Base-by-base conservation (phyloP, 37 sponge, comb jelly and placozoan species). In the Mnemiopsis leidyi region DNA sequence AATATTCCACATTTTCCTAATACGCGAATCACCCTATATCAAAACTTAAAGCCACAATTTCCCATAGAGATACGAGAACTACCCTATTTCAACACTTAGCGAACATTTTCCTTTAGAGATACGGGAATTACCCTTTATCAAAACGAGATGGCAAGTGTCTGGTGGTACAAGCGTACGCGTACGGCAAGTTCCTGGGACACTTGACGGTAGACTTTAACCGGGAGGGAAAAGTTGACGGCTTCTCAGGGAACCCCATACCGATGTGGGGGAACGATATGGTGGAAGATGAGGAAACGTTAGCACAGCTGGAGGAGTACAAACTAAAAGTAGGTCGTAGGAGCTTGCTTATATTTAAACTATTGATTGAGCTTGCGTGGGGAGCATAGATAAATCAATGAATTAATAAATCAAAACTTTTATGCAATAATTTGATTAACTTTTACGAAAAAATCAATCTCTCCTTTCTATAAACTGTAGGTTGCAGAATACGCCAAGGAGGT, bases 91-190 rank as follows among this genome's bases (percentile, higher is more conserved):
- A n/a, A n/a, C n/a, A n/a, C n/a, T n/a, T n/a, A n/a, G n/a, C n/a
- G n/a, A 29, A 29, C 26, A 23, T 71, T 24, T 24, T 23, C 26
- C 30, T 18, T n/a, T 18, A 71, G 75, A 71, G 7, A 28, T 71
- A 40, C 36, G 90, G 90, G 9, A 39, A n/a, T 29, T 85, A 85
- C 26, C 90, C 90, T 2, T 1, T 40, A 3, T 35, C n/a, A 37
- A 16, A 29, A 25, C 33, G 26, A 16, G 67, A 69, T 25, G 75
- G 71, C 23, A 69, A 92, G 32, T 69, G 73, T 92, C 38, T 92
- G 31, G 93, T 92, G 20, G 93, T 92, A n/a, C 93, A 92, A 38
- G 93, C n/a, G 7, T 92, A 39, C 33, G 73, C 73, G 7, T 92
- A 73, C 34, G 93, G 93, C 1, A 92, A 92, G 13, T 92, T 73